A percentile compares a stretch with the other conserved stretches of the same genome.
Conservation (phyloP, 2,797 vertebrate genomes). For the Enteromius anoplus region DNA sequence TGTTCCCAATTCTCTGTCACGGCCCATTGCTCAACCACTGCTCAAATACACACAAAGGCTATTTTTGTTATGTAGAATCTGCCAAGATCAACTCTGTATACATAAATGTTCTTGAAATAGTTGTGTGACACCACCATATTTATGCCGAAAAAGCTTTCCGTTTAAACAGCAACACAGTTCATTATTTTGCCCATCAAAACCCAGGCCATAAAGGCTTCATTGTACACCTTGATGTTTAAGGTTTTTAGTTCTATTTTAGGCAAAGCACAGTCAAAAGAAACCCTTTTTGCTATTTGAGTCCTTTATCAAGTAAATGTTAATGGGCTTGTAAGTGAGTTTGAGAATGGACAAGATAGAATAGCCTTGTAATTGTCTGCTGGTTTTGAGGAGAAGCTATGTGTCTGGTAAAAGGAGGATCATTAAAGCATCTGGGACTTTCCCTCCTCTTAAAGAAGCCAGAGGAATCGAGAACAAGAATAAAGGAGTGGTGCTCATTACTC, state of each 20-base stretch:
- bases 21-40: neutral
- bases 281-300: slow-evolving; percentile 40
- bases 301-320: slow-evolving; percentile 58
- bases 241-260: slow-evolving; percentile 53
- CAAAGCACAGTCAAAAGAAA: slow-evolving; percentile 50
- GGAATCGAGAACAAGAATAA: slow-evolving; percentile 59
- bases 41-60: slow-evolving; percentile 22
- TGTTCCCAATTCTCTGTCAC: neutral
- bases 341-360: slow-evolving; percentile 67
- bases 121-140: slow-evolving; percentile 34
- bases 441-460: slow-evolving; percentile 55
- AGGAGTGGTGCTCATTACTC: slow-evolving; percentile 62
- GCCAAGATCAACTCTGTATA: slow-evolving; percentile 19
- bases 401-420: slow-evolving; percentile 67
- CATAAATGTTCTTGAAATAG: slow-evolving; percentile 38
- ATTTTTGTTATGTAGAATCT: slow-evolving; percentile 47
- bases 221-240: slow-evolving; percentile 52
- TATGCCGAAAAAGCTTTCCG: slow-evolving; percentile 17
- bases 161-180: slow-evolving; percentile 52
- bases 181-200: slow-evolving; percentile 57
- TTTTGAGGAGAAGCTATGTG: slow-evolving; percentile 54
- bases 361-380: slow-evolving; percentile 59
- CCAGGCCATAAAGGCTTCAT: slow-evolving; percentile 52
- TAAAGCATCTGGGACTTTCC: slow-evolving; percentile 63
- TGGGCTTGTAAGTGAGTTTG: slow-evolving; percentile 56